Evolutionary conservation across 2,113 vertebrate species (phyloP), one percentile per base, ranked within the genome.

Genomic region (Odocoileus hemionus): DNA sequence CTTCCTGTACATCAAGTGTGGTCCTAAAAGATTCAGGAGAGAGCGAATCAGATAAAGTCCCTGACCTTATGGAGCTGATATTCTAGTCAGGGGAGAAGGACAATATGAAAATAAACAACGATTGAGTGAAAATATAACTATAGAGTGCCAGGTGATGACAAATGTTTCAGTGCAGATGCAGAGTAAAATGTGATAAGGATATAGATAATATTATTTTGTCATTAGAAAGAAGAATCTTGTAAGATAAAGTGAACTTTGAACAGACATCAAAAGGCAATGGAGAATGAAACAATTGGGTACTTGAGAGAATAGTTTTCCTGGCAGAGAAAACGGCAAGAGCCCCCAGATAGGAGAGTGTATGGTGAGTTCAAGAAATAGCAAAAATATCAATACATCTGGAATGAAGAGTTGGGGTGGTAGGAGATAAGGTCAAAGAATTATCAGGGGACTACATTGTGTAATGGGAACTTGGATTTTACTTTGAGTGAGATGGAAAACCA

Each of bases 381-480:
- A 92, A 87, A 58, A 70, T 82, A 54, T 52, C 87, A 88, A 4
- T 64, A 52, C 60, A 6, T 43, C 61, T 83, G 30, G 43, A 83
- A 92, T 61, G 36, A 93, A 89, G 86, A 54, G 21, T 83, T 76
- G 87, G 52, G 74, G 45, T 39, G 10, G 45, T 60, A 45, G 54
- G 83, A 82, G 28, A 47, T 57, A 54, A 39, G 50, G 86, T 79
- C 21, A n/a, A 91, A 86, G 64, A 92, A 30, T 92, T 64, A 84
- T 45, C 13, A 88, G 39, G 64, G 33, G 19, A 86, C 58, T 58
- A 33, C 26, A 91, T 54, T 36, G 58, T 60, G n/a, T 30, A 86
- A 82, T 47, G 36, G 54, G 85, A 95, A 89, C 45, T 95, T 92
- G 33, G 33, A 86, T 91, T 94, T 97, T 91, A 76, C 74, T 87